Conservation (phyloP, 2,113 vertebrate species). For the Zosterops pallidus region DNA sequence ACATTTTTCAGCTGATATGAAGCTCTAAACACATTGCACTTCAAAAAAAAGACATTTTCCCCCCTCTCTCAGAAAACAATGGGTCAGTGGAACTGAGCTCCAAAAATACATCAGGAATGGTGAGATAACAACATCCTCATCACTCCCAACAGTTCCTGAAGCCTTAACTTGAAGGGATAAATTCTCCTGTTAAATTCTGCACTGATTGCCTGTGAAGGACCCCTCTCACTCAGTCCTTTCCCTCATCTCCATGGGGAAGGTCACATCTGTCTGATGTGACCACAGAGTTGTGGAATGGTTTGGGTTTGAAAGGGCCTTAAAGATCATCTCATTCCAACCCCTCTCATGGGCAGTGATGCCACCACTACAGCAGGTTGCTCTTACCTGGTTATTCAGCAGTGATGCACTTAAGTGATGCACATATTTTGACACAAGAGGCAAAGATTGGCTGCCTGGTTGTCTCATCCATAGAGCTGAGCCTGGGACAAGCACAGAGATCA, state of each 20-base stretch:
- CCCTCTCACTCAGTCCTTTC: neutral
- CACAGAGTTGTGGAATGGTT: neutral
- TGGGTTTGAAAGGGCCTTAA: neutral
- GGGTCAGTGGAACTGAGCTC: neutral
- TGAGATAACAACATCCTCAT: slow-evolving; percentile 56
- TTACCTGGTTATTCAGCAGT: neutral
- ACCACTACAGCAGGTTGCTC: neutral
- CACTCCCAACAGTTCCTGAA: neutral
- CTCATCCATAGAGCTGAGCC: neutral
- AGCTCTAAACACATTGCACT: neutral
- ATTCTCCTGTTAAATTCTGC: neutral
- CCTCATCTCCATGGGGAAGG: fast-evolving
- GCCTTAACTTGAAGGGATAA: neutral
- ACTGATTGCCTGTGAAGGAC: neutral
- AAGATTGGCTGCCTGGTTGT: neutral
- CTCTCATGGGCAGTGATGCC: neutral
- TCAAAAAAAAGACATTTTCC: neutral
- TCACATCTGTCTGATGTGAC: neutral
- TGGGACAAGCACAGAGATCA: neutral
- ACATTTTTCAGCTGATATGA: neutral
- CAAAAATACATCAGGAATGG: neutral
- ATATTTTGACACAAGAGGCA: neutral
- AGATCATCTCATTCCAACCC: neutral
- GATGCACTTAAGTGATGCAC: neutral
- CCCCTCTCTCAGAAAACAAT: slow-evolving; percentile 26